Evolutionary conservation across 2,113 vertebrate genomes (phyloP).

Genomic region (Dinomys branickii): DNA sequence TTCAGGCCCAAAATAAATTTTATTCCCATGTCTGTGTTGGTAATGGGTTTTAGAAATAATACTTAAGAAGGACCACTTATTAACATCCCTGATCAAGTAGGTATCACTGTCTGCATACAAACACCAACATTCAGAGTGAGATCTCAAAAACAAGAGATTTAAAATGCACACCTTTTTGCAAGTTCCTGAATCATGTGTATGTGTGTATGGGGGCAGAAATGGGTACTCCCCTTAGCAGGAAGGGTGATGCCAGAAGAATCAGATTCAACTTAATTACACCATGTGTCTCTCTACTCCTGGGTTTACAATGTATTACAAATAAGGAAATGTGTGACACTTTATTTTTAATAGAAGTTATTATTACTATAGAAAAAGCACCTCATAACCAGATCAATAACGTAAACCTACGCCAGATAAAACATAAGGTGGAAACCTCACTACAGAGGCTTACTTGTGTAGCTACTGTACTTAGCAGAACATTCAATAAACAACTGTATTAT

Average conservation of each 20-base stretch:
- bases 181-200: conserved; percentile 36
- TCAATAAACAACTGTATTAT: conserved; percentile 33
- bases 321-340: conserved; percentile 42
- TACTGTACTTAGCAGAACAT: conserved; percentile 22
- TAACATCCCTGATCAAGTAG: background rate
- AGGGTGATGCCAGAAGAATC: conserved; percentile 42
- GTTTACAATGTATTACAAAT: conserved; percentile 56
- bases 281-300: background rate
- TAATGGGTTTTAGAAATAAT: conserved; percentile 3
- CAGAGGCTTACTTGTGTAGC: background rate
- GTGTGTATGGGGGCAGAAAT: conserved; percentile 43
- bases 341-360: conserved; percentile 56
- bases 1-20: conserved; percentile 25
- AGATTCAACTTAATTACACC: conserved; percentile 54
- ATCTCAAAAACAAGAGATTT: conserved; percentile 57
- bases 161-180: conserved; percentile 54
- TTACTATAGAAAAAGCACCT: conserved; percentile 12
- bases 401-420: conserved; percentile 25
- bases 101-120: background rate
- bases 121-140: background rate
- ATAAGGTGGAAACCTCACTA: conserved; percentile 11
- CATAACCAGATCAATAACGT: conserved; percentile 22
- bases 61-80: conserved; percentile 34
- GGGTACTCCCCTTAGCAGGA: conserved; percentile 39
- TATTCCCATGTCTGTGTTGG: background rate